Evolutionary conservation across 2,797 vertebrate species (phyloP).

Genomic region (Cuculus canorus): DNA sequence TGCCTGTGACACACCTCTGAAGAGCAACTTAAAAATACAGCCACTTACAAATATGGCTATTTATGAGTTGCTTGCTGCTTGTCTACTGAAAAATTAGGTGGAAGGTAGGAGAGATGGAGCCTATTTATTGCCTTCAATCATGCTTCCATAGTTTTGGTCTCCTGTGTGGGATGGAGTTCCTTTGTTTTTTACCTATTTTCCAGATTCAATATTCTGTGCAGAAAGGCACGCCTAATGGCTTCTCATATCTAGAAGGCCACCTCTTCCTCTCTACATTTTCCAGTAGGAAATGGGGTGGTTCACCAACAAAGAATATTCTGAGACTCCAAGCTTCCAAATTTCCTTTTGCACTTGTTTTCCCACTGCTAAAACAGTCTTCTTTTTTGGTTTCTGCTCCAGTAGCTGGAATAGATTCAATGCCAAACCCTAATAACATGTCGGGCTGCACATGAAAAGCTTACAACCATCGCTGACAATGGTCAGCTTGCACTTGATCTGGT

Average conservation of each 20-base stretch:
- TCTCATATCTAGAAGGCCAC: background rate
- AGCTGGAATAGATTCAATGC: background rate
- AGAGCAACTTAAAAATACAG: background rate
- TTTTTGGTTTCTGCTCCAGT: background rate
- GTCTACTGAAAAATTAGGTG: background rate
- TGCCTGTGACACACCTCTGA: background rate
- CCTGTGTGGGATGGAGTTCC: background rate
- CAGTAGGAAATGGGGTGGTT: background rate
- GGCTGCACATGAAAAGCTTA: background rate
- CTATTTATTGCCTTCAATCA: background rate
- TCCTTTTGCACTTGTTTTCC: background rate
- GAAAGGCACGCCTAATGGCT: background rate
- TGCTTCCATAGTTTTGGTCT: background rate
- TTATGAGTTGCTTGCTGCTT: background rate
- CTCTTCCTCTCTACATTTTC: background rate
- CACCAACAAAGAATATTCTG: background rate
- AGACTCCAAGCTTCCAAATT: background rate
- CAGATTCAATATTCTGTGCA: background rate
- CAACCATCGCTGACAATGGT: background rate
- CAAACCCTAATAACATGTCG: background rate
- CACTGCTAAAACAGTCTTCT: background rate
- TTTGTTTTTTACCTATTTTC: background rate
- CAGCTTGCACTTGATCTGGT: background rate
- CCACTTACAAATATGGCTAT: background rate
- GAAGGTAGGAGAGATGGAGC: background rate